phyloP scores from a whole-genome alignment of 2,113 vertebrate genomes.

The Rhineura floridana region DNA sequence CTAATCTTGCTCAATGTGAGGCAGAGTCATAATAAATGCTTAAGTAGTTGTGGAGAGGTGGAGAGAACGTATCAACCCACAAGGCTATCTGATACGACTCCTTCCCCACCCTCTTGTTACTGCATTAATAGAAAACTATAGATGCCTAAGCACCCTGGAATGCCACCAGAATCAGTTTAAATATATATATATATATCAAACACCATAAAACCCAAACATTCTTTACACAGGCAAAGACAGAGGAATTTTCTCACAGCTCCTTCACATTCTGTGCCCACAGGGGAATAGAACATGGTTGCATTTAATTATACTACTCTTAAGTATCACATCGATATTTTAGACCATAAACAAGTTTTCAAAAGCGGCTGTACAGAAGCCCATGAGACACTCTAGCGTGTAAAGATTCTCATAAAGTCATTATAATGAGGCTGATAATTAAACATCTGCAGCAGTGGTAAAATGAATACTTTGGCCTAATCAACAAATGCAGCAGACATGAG shows the following conservation, averaged over 20 bases:
- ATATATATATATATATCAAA: too few species aligned
- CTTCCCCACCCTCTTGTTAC: background rate
- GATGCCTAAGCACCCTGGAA: constrained; percentile 24
- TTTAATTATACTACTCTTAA: constrained; percentile 15
- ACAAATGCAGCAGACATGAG: background rate
- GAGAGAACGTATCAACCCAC: background rate
- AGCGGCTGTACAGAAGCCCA: background rate
- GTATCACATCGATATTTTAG: constrained; percentile 37
- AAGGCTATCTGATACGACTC: background rate
- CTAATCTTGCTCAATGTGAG: background rate
- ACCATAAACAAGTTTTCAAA: constrained; percentile 20
- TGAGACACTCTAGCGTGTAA: accelerated
- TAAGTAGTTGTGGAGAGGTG: background rate
- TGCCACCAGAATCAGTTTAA: too few species aligned
- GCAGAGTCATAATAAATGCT: constrained; percentile 7
- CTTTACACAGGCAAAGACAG: background rate
- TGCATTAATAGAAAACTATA: constrained; percentile 4
- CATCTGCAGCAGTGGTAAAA: background rate
- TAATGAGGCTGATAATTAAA: constrained; percentile 10
- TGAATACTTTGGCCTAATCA: background rate
- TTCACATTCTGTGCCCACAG: background rate
- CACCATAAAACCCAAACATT: constrained; percentile 49
- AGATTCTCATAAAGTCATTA: background rate
- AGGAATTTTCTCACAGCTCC: constrained; percentile 69
- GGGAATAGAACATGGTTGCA: constrained; percentile 18